These are phyloP conservation scores for Dipodomys spectabilis DNA, from an alignment of 2,113 vertebrate genomes.

Conservation along the genomic window DNA sequence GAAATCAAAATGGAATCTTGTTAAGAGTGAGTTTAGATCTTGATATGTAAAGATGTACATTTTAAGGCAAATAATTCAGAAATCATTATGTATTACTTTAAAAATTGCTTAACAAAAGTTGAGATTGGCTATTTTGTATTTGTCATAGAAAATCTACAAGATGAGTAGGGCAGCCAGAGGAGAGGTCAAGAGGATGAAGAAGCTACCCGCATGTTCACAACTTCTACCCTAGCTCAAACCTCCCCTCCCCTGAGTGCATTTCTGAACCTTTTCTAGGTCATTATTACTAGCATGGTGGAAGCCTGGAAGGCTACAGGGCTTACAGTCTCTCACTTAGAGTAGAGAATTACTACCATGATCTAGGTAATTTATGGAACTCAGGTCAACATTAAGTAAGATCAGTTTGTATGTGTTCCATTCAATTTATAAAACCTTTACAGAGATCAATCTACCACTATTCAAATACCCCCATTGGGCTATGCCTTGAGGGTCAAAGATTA, in stretches of 20 bases:
- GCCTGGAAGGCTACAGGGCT: neutral
- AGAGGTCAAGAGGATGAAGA: neutral
- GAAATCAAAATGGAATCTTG: conserved; percentile 4
- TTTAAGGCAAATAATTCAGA: conserved; percentile 24
- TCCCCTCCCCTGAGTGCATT: too few species aligned
- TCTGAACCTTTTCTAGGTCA: neutral
- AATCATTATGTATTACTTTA: neutral
- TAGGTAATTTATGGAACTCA: neutral
- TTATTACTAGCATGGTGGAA: neutral
- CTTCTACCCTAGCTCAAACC: neutral
- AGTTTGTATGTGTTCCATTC: neutral
- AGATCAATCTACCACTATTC: neutral
- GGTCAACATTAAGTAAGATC: neutral
- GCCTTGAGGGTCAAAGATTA: neutral
- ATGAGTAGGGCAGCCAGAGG: neutral
- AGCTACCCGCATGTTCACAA: neutral
- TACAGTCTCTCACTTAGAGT: neutral
- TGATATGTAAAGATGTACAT: neutral
- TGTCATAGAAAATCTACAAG: neutral
- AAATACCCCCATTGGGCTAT: neutral
- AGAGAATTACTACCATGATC: neutral
- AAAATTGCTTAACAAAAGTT: conserved; percentile 22
- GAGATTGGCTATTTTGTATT: neutral
- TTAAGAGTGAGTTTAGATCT: conserved; percentile 17
- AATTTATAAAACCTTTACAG: neutral